These are phyloP conservation scores for Heliocidaris erythrogramma DNA, from an alignment of 35 echinoderm and acorn worm species.

Conservation along the genomic window DNA sequence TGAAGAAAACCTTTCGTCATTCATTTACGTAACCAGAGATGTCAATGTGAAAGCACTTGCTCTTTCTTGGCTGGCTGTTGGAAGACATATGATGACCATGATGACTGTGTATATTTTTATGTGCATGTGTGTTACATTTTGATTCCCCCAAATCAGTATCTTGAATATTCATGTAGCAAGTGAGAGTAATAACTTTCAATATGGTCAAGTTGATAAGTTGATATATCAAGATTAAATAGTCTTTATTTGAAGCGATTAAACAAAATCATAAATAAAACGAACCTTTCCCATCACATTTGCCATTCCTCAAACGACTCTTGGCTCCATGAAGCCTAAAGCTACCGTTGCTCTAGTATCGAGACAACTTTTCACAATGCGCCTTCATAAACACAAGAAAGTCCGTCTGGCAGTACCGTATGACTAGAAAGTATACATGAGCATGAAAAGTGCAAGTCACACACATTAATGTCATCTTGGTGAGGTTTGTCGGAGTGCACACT, in stretches of 20 bases:
- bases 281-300: too few species aligned
- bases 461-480: slow-evolving; percentile 3
- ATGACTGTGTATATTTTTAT: neutral
- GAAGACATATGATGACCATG: neutral
- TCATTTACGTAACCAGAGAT: neutral
- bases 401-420: neutral
- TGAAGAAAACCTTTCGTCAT: neutral
- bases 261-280: too few species aligned
- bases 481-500: neutral
- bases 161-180: too few species aligned
- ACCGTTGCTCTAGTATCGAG: neutral
- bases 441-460: slow-evolving; percentile 16
- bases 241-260: too few species aligned
- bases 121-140: too few species aligned
- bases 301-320: too few species aligned
- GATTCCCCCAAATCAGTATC: too few species aligned
- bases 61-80: neutral
- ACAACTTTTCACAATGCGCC: neutral
- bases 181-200: too few species aligned
- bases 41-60: neutral
- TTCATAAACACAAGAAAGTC: neutral
- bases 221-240: too few species aligned
- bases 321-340: neutral
- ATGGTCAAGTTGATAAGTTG: too few species aligned
- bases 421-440: neutral